A percentile compares a stretch with the other conserved stretches of the same genome.
These are phyloP conservation scores for Megaceryle alcyon DNA, from an alignment of 2,797 vertebrate species.

Conservation along the genomic window DNA sequence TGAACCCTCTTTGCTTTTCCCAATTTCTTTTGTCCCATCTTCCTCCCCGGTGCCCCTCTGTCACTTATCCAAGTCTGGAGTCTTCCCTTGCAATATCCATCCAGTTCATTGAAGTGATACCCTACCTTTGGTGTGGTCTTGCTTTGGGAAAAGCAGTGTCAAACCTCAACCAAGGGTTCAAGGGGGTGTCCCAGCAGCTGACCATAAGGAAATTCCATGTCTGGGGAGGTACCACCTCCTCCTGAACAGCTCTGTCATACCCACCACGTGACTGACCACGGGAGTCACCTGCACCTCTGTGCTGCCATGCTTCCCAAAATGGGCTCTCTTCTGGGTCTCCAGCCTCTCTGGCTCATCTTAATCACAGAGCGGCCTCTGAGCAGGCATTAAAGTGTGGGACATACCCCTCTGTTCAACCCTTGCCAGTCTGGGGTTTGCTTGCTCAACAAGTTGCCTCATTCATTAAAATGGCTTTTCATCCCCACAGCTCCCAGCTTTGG, in stretches of 20 bases:
- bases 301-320: rapidly evolving
- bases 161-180: not conserved
- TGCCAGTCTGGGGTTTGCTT: not conserved
- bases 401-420: not conserved
- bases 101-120: not conserved
- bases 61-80: not conserved
- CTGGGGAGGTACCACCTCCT: not conserved
- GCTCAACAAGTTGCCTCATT: not conserved
- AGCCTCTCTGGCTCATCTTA: not conserved
- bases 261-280: rapidly evolving
- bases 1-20: not conserved
- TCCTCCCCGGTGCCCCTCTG: not conserved
- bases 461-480: rapidly evolving
- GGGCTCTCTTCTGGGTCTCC: not conserved
- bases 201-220: not conserved
- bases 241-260: not conserved
- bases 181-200: rapidly evolving
- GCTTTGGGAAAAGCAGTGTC: not conserved
- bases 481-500: not conserved
- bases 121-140: not conserved
- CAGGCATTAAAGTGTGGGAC: not conserved
- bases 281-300: not conserved
- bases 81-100: not conserved
- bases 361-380: not conserved
- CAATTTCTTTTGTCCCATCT: not conserved